Evolutionary conservation across 2,113 vertebrate species (phyloP), one percentile per base, ranked within the genome.

Genomic region (Gymnarchus niloticus): DNA sequence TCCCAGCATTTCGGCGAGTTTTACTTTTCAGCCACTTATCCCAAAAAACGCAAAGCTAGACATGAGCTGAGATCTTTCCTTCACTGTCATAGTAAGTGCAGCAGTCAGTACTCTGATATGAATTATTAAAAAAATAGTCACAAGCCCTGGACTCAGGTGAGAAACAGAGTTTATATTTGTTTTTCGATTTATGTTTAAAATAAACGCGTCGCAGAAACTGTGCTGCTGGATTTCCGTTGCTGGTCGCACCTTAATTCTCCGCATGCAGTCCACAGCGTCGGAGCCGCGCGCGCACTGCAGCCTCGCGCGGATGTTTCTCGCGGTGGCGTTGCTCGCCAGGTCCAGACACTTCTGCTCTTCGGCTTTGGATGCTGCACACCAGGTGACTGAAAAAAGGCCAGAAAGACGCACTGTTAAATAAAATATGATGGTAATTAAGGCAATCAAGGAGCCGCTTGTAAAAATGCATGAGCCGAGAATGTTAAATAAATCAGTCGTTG

Each of bases 261-360:
- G 87, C 89, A 95, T 94, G 83, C 95, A 95, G 80, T 95, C 94
- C 7, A 90, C 90, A 54, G 91, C 89, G 88, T 88, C 91, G 56
- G 91, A 87, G 1, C 93, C 94, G 8, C 93, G 92, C 81, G 93
- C 91, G 33, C 95, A 95, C 56, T 85, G 85, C 85, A 95, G 84
- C 1, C 84, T 91, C 56, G 94, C 94, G 37, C 90, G 90, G 6
- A 95, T 86, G 78, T 93, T 93, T 80, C 6, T 89, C 51, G 89
- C 91, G 19, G 92, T 93, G 52, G 92, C 87, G 0, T 95, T 95
- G 6, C 92, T 88, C 0, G 95, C 91, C 88, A 95, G 89, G 89
- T 95, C 93, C 91, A 92, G 83, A 89, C 95, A 95, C 87, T 95
- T 95, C 88, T 93, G 92, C 88, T 94, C 91, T 81, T 95, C 94